Base-by-base conservation (phyloP, 2,888 invertebrate genomes). In the Oscheius sp. region DNA sequence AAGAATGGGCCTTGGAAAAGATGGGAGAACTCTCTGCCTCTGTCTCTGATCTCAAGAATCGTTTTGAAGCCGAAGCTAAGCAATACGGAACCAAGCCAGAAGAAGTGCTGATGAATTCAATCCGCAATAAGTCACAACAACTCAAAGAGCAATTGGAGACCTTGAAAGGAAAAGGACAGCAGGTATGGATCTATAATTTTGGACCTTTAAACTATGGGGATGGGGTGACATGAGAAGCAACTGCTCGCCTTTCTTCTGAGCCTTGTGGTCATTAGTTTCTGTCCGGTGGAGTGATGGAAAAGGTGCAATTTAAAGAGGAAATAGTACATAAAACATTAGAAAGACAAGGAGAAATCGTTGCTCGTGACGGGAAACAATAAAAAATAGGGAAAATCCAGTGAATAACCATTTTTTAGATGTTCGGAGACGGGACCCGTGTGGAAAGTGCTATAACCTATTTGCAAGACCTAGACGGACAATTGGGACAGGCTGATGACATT, bases 1-100 rank as follows among this genome's bases (percentile, higher is more conserved):
- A 76, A 29, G 68, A 73, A 18, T 82, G 82, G 82, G 77, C 75
- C 1, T 13, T 75, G 27, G 82, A 76, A 35, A 79, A 79, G 69
- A 55, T 76, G 9, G 76, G 70, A 25, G 76, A 76, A 69, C 23
- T 80, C 56, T 78, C 80, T 1, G 35, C 69, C 9, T 77, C 80
- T 1, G 77, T 80, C 9, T 69, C 68, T 13, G 77, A 82, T 23
- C 75, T 80, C 59, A 80, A 78, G 68, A 27, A 25, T 9, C 49
- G 59, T 23, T 18, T 81, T 35, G 81, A 81, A 49, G 53, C 43
- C 1, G 79, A 81, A 61, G 81, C 81, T 5, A 27, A 49, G 13
- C 74, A 79, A 45, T 79, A 76, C 68, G 76, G 75, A 18, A 35
- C 75, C 7, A 53, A 56, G 2, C 82, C 82, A 6, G 82, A 82